phyloP scores from a whole-genome alignment of 2,888 invertebrate species.

The Hirudinaria manillensis region DNA sequence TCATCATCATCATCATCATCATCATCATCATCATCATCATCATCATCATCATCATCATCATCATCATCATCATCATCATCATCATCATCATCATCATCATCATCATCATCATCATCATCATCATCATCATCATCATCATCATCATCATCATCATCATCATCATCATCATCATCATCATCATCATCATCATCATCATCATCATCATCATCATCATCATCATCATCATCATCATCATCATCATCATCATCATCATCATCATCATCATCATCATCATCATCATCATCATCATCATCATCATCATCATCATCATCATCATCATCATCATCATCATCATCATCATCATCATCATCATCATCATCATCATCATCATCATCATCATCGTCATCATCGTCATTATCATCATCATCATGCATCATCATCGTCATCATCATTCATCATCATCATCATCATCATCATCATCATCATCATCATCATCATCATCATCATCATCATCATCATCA shows the following conservation, averaged over 20 bases:
- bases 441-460: conserved; percentile 21
- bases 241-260: conserved; percentile 9
- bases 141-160: conserved; percentile 8
- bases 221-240: conserved; percentile 9
- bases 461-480: conserved; percentile 16
- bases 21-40: conserved; percentile 8
- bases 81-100: conserved; percentile 8
- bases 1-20: conserved; percentile 9
- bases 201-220: conserved; percentile 8
- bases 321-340: too few relatives aligned
- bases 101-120: conserved; percentile 9
- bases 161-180: conserved; percentile 9
- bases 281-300: conserved; percentile 9
- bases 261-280: conserved; percentile 8
- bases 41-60: conserved; percentile 9
- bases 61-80: conserved; percentile 9
- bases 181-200: conserved; percentile 9
- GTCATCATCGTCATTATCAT: too few relatives aligned
- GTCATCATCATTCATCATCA: too few relatives aligned
- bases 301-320: conserved; percentile 9
- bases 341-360: too few relatives aligned
- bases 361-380: conserved; percentile 49
- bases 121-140: conserved; percentile 9
- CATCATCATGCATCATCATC: too few relatives aligned
- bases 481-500: conserved; percentile 19